phyloP scores from a whole-genome alignment of 2,888 invertebrate genomes.

The Ceraclea dissimilis region DNA sequence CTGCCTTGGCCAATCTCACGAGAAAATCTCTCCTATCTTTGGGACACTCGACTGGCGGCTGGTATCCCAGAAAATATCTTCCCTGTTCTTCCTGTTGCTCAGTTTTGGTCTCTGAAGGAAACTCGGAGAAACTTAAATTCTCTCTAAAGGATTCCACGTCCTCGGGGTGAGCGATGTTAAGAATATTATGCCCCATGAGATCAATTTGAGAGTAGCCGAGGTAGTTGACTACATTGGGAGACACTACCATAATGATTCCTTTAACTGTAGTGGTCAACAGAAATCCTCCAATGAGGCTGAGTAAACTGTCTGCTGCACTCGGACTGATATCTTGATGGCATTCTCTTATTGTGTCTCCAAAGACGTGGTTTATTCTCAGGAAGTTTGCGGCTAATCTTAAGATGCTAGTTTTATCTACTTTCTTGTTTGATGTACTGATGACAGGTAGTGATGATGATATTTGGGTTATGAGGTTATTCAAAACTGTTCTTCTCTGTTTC shows the following conservation, averaged over 20 bases:
- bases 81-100: slow-evolving; percentile 30
- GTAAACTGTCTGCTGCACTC: slow-evolving; percentile 52
- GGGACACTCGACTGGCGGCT: slow-evolving; percentile 62
- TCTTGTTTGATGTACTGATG: slow-evolving; percentile 71
- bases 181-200: slow-evolving; percentile 81
- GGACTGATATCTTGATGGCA: slow-evolving; percentile 45
- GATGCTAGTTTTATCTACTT: slow-evolving; percentile 87
- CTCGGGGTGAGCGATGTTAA: slow-evolving; percentile 74
- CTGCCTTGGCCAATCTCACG: slow-evolving; percentile 56
- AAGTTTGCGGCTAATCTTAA: slow-evolving; percentile 80
- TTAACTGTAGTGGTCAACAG: slow-evolving; percentile 70
- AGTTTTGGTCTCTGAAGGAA: slow-evolving; percentile 31
- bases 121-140: slow-evolving; percentile 55
- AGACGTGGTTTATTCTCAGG: slow-evolving; percentile 69
- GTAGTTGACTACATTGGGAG: slow-evolving; percentile 74
- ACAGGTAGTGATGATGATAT: slow-evolving; percentile 78
- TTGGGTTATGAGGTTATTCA: slow-evolving; percentile 78
- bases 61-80: slow-evolving; percentile 29
- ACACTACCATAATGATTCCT: slow-evolving; percentile 80
- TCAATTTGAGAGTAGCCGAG: slow-evolving; percentile 85
- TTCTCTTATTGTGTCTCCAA: slow-evolving; percentile 45
- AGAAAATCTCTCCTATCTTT: slow-evolving; percentile 49
- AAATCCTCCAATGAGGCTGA: slow-evolving; percentile 70
- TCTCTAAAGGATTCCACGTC: slow-evolving; percentile 70
- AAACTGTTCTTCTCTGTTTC: slow-evolving; percentile 82